Base-by-base conservation (phyloP, 2,113 vertebrate genomes). In the Marmota monax region DNA sequence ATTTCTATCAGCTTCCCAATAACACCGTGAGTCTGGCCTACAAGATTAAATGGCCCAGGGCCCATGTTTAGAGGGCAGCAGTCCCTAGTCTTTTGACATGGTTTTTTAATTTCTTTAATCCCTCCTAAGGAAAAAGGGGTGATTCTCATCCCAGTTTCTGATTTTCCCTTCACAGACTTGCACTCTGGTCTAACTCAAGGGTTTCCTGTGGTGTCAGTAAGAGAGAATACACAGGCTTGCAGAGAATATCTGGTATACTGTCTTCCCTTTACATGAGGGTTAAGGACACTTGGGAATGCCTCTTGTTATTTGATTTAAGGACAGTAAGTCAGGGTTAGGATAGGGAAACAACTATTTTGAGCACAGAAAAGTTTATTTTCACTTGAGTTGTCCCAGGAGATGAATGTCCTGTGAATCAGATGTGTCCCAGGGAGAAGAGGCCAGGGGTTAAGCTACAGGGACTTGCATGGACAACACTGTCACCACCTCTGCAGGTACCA, bases 331-430 rank as follows among this genome's bases (percentile, higher is more conserved):
- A 82, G 39, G 61, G 45, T 82, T 73, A 91, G 74, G 7, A 69
- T 73, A 65, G 37, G 23, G 29, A 76, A 73, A 56, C 56, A 92
- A 77, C 53, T 93, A 45, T 82, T 93, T 67, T 85, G 61, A 96
- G 23, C 77, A 82, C 13, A 72, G 42, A 63, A n/a, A 25, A 48
- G 1, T 74, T 86, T 27, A 29, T 27, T 42, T 20, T 65, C 48
- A 79, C 34, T 77, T 58, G 87, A 29, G 29, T 61, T n/a, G n/a
- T 70, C n/a, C 39, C 70, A 61, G 1, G 22, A 90, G 58, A 90
- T 53, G 8, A 48, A 69, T 37, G 23, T 58, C 58, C 63, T 93
- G 7, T 74, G 82, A 79, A 42, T 79, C 39, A 76, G 48, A 79
- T 25, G 1, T 32, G 22, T 84, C 22, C 65, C 56, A 12, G 3